phyloP scores from a whole-genome alignment of 2,888 invertebrate species.

The Synanthedon myopaeformis region DNA sequence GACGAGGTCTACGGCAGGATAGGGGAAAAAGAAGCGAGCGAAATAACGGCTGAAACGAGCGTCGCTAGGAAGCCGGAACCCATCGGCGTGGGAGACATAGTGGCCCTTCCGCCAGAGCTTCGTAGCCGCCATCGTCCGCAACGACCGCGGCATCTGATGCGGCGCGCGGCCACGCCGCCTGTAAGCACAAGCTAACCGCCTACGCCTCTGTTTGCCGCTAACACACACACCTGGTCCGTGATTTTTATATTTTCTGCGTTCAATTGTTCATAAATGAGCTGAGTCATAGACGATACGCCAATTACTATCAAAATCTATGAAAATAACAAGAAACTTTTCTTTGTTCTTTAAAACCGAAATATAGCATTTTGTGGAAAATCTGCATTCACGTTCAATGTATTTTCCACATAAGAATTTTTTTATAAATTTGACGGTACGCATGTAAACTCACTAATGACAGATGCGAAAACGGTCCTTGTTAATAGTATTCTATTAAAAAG shows the following conservation, averaged over 20 bases:
- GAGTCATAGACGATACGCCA: no score
- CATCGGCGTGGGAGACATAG: constrained; percentile 50
- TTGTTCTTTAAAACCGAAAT: no score
- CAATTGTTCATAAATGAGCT: no score
- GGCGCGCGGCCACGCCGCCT: constrained; percentile 68
- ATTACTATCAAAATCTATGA: no score
- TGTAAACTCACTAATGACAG: background rate
- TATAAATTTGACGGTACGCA: background rate
- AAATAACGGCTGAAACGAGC: constrained; percentile 25
- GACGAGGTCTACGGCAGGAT: constrained; percentile 77
- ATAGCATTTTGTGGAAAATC: no score
- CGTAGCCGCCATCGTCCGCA: constrained; percentile 51
- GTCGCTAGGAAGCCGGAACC: constrained; percentile 28
- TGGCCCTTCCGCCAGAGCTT: constrained; percentile 56
- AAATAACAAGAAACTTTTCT: no score
- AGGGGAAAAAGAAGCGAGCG: constrained; percentile 41
- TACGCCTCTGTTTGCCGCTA: constrained; percentile 58
- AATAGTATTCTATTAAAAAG: background rate
- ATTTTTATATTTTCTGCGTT: constrained; percentile 12
- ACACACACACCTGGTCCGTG: constrained; percentile 58
- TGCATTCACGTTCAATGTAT: no score
- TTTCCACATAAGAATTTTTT: no score
- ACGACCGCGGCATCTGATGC: constrained; percentile 60
- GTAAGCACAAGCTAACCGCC: constrained; percentile 63
- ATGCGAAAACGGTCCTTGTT: background rate